Evolutionary conservation across 2,113 vertebrate genomes (phyloP).

Genomic region (Porphyrio hochstetteri): DNA sequence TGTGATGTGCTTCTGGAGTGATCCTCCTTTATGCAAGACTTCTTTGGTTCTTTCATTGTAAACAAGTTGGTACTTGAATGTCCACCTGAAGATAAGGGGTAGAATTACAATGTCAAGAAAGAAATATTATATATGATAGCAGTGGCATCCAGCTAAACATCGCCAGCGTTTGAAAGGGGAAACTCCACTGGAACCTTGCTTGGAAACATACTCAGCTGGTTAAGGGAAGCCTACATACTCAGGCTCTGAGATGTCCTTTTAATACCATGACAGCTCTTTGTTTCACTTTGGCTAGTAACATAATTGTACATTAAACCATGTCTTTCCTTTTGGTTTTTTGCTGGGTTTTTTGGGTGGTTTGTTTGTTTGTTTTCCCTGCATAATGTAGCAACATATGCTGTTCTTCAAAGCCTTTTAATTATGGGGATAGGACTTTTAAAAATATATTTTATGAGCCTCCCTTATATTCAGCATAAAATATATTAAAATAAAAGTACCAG

Average conservation of each 20-base stretch:
- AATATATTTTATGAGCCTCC: not conserved
- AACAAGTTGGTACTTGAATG: not conserved
- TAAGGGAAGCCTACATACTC: not conserved
- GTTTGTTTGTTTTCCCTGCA: not conserved
- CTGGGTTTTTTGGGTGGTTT: no score
- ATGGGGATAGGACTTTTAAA: not conserved
- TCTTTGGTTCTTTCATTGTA: not conserved
- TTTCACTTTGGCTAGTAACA: not conserved
- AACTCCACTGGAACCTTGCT: not conserved
- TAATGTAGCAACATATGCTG: not conserved
- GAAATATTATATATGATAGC: not conserved
- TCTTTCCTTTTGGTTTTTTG: not conserved
- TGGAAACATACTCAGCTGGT: not conserved
- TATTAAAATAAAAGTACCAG: not conserved
- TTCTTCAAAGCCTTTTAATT: not conserved
- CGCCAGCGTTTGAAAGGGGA: not conserved
- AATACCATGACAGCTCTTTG: not conserved
- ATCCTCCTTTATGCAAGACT: not conserved
- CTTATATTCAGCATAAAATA: not conserved
- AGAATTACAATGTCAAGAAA: not conserved
- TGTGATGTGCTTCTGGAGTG: not conserved
- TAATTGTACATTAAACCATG: not conserved
- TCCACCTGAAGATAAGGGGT: not conserved
- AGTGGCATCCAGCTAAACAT: not conserved
- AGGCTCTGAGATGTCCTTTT: not conserved